Evolutionary conservation across 2,888 invertebrate species (phyloP).

Genomic region (Sphaerophoria taeniata): DNA sequence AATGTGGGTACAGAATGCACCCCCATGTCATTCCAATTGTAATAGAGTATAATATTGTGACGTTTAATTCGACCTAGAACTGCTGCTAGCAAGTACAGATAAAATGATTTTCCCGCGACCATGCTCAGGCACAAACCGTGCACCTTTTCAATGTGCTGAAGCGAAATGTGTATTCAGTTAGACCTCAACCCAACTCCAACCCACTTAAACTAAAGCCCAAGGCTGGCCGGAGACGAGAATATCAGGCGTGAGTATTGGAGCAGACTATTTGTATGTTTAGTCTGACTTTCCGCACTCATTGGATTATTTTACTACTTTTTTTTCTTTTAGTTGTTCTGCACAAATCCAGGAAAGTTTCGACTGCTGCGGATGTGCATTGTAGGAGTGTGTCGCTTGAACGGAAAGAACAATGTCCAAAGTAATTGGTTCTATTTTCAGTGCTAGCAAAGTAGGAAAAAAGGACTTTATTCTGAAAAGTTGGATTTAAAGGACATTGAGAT

Average conservation of each 20-base stretch:
- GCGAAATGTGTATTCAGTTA: background rate
- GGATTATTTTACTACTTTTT: background rate
- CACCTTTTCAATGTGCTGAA: background rate
- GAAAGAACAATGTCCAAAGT: conserved; percentile 11
- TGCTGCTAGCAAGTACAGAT: conserved; percentile 29
- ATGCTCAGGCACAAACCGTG: background rate
- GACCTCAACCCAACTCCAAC: too few species aligned
- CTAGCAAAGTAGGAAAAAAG: background rate
- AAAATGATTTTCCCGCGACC: conserved; percentile 37
- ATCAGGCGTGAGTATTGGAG: background rate
- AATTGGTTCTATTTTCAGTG: conserved; percentile 36
- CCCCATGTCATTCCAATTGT: background rate
- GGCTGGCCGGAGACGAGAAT: background rate
- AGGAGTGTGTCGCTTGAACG: background rate
- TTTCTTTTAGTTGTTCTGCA: conserved; percentile 1
- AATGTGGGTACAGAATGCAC: conserved; percentile 10
- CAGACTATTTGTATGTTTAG: background rate
- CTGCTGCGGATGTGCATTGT: background rate
- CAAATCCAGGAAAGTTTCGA: conserved; percentile 14
- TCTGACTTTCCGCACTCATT: conserved; percentile 17
- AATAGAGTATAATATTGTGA: conserved; percentile 38
- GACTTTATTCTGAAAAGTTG: background rate
- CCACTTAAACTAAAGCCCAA: background rate
- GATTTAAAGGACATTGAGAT: too few species aligned
- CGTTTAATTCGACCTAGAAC: conserved; percentile 55